These are phyloP conservation scores for Eumerus sabulonum DNA, from an alignment of 2,888 invertebrate genomes.

Conservation along the genomic window DNA sequence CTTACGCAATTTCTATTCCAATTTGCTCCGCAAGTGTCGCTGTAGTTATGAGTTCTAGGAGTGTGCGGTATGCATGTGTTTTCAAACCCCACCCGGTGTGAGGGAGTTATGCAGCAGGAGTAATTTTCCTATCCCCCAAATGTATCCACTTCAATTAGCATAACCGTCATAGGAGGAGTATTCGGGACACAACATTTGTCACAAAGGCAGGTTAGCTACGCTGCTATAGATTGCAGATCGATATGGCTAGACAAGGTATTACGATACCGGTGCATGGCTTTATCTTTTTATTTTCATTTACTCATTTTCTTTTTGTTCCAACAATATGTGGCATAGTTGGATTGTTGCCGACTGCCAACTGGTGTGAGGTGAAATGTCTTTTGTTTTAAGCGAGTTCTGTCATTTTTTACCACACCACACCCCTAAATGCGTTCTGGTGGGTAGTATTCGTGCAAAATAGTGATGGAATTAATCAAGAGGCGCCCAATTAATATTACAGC, in stretches of 20 bases:
- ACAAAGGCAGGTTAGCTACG: conserved; percentile 18
- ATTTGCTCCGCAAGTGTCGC: conserved; percentile 22
- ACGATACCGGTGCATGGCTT: conserved; percentile 54
- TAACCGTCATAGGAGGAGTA: conserved; percentile 37
- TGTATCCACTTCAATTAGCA: conserved; percentile 63
- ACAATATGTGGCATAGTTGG: conserved; percentile 8
- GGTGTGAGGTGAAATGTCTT: conserved; percentile 55
- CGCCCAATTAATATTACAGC: background rate
- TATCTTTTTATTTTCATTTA: conserved; percentile 4
- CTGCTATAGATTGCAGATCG: conserved; percentile 44
- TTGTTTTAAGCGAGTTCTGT: conserved; percentile 32
- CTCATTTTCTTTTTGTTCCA: too few species aligned
- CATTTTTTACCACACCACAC: conserved; percentile 32
- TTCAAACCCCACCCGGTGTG: conserved; percentile 18
- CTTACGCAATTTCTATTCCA: conserved; percentile 51
- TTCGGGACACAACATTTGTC: conserved; percentile 53
- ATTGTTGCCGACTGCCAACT: conserved; percentile 9
- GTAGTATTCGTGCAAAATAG: conserved; percentile 4
- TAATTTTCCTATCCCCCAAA: conserved; percentile 25
- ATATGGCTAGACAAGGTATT: conserved; percentile 68
- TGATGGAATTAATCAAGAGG: conserved; percentile 32
- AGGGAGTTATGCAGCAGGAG: background rate
- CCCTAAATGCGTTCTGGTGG: conserved; percentile 20
- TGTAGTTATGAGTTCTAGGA: conserved; percentile 1
- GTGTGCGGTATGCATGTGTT: conserved; percentile 1